phyloP scores from a whole-genome alignment of 1,140 invertebrate species.

The Platorchestia sp. region DNA sequence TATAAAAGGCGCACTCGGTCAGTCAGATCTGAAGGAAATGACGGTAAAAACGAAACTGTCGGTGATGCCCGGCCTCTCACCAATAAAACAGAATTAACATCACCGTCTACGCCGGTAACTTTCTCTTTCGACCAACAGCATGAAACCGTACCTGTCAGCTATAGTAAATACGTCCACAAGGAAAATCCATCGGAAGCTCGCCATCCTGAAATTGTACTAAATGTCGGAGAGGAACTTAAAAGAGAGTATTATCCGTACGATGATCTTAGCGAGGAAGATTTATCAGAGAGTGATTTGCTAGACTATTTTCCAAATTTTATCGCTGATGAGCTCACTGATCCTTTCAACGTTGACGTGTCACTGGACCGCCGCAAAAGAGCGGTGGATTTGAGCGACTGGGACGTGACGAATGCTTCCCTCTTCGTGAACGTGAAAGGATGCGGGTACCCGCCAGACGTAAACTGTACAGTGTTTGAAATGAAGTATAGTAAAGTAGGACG shows the following conservation, averaged over 20 bases:
- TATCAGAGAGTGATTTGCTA: neutral
- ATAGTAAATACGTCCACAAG: neutral
- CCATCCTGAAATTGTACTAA: neutral
- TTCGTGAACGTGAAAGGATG: conserved; percentile 91
- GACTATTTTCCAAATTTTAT: conserved; percentile 36
- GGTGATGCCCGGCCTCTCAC: neutral
- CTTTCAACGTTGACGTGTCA: neutral
- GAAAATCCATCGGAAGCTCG: neutral
- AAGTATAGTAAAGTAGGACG: conserved; percentile 78
- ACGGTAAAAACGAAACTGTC: neutral
- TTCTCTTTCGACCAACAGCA: neutral
- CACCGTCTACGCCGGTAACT: neutral
- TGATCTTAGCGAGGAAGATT: neutral
- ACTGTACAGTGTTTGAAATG: conserved; percentile 86
- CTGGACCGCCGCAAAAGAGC: conserved; percentile 50
- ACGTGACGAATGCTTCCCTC: conserved; percentile 72
- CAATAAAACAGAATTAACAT: neutral
- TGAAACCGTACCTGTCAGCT: neutral
- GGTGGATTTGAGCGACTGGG: conserved; percentile 61
- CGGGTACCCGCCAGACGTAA: conserved; percentile 89
- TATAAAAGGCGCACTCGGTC: neutral
- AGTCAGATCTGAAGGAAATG: neutral
- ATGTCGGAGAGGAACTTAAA: conserved; percentile 31
- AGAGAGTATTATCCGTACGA: conserved; percentile 3
- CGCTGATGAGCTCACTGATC: neutral